A percentile compares a stretch with the other conserved stretches of the same genome.
phyloP scores from a whole-genome alignment of 2,113 vertebrate genomes.

The Poeciliopsis occidentalis region DNA sequence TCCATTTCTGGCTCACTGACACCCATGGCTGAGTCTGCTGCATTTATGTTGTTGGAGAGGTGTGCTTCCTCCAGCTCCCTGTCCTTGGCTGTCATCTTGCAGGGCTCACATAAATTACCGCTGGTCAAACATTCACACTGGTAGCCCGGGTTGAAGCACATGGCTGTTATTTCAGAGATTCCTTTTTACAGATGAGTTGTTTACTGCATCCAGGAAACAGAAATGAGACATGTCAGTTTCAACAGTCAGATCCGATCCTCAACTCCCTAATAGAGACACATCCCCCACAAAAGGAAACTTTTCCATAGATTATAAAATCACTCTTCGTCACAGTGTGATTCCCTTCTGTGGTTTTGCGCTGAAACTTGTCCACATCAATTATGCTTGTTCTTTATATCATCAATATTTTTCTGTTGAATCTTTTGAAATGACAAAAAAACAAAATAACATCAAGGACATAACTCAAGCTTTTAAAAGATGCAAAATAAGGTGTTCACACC shows the following conservation, averaged over 20 bases:
- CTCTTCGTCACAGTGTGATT: conserved; percentile 10
- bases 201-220: conserved; percentile 9
- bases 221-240: conserved; percentile 45
- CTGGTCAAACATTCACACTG: conserved; percentile 54
- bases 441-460: neutral
- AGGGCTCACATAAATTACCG: conserved; percentile 56
- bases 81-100: conserved; percentile 58
- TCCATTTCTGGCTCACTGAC: conserved; percentile 20
- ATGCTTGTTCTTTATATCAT: neutral
- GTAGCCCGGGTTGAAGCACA: conserved; percentile 49
- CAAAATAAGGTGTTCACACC: neutral
- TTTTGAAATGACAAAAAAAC: neutral
- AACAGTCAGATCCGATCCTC: conserved; percentile 50
- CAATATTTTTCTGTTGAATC: neutral
- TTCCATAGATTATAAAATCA: conserved; percentile 15
- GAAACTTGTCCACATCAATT: neutral
- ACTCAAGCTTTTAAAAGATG: neutral
- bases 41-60: conserved; percentile 38
- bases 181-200: conserved; percentile 8
- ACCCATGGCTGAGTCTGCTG: neutral
- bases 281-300: conserved; percentile 42
- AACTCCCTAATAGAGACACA: neutral
- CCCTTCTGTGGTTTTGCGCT: neutral
- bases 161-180: conserved; percentile 15
- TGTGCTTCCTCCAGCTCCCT: conserved; percentile 35